Base-by-base conservation (phyloP, 64 coral and sea anemone species). In the Pachyseris speciosa region DNA sequence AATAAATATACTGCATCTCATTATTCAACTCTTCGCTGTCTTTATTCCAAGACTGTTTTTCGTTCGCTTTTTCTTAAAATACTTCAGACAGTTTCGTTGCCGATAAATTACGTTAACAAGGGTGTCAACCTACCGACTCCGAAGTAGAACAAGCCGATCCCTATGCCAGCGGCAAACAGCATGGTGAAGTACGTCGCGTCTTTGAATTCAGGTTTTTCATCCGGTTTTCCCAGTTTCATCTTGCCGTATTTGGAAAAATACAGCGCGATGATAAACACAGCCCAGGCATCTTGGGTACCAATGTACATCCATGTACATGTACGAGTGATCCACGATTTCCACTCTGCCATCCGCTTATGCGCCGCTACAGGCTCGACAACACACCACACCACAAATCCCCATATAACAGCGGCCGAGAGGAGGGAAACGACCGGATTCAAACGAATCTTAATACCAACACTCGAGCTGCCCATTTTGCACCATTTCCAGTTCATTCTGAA, bases 141-240 rank as follows among this genome's bases (percentile, higher is more conserved):
- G 39, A 72, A 94, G 51, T 83, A 94, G 25, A 94, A 94, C 45
- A 94, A 33, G 12, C 92, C 92, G 45, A 80, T 74, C 33, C 84
- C 92, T 45, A 94, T 88, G 59, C 92, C 92, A 69, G 92, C 92
- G 50, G 92, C 84, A 65, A 94, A 94, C 85, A 94, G 84, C 92
- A 94, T 94, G 16, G 74, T 94, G 50, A 94, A 94, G 75, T 94
- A 94, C 0, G 92, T 20, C 38, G 75, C 64, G 67, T 94, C 84
- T 24, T 51, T 65, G 77, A 88, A 94, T 60, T 94, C 92, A 37
- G 92, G 92, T 74, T 94, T 83, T 72, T 86, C 83, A 64, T 81
- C 74, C 67, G 83, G 67, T 77, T 94, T 94, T 31, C 84, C 92
- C 32, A 94, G 85, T 80, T 94, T 94, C 52, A 94, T 55, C 27